Evolutionary conservation across 2,888 invertebrate genomes (phyloP).

Genomic region (Ennomos quercinarius): DNA sequence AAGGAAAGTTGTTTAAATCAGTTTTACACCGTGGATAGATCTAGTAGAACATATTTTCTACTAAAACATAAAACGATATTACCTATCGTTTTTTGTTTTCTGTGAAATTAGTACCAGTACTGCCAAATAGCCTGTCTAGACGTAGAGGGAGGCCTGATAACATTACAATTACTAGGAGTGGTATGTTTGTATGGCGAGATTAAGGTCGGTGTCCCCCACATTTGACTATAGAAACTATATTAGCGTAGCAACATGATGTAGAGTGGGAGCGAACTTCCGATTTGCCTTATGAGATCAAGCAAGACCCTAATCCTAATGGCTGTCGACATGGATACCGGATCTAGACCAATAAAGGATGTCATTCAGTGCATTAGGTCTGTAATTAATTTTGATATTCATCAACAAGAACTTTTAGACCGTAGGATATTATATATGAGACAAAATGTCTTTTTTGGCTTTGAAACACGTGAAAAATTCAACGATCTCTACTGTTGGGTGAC

Average conservation of each 20-base stretch:
- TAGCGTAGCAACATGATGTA: slow-evolving; percentile 5
- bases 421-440: no score
- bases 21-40: slow-evolving; percentile 30
- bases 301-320: no score
- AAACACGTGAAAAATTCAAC: no score
- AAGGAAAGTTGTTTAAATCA: slow-evolving; percentile 35
- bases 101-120: no score
- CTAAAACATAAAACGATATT: no score
- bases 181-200: slow-evolving; percentile 3
- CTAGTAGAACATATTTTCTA: slow-evolving; percentile 24
- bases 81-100: no score
- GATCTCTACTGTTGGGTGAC: no score
- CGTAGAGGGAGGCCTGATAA: slow-evolving; percentile 4
- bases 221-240: slow-evolving; percentile 5
- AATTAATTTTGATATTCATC: no score
- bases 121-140: slow-evolving; percentile 1
- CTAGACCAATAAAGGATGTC: neutral
- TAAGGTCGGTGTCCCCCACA: slow-evolving; percentile 12
- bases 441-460: no score
- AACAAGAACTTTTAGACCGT: no score
- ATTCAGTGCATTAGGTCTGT: no score
- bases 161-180: neutral
- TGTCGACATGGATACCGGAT: slow-evolving; percentile 1
- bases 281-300: neutral
- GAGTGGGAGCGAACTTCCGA: slow-evolving; percentile 19